Evolutionary conservation across 2,113 vertebrate species (phyloP), one percentile per base, ranked within the genome.

Genomic region (Labrus mixtus): DNA sequence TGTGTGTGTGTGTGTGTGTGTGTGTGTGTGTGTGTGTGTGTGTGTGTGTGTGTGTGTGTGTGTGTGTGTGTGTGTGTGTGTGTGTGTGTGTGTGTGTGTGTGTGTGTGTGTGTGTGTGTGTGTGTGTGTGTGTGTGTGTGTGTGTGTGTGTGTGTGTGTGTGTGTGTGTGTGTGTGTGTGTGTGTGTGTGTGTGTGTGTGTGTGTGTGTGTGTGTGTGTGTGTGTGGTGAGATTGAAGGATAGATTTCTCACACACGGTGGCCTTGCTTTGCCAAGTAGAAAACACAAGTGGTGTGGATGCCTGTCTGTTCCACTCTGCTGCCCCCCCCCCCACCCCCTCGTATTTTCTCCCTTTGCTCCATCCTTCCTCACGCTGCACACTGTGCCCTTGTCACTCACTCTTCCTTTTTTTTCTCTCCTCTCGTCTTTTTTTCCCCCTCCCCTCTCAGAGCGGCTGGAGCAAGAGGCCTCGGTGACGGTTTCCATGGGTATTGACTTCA

Each of bases 401-500:
- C 64, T 76, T 80, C 76, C 75, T 39, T 39, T 66, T 64, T 55
- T 51, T 51, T 74, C 55, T 51, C 56, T 74, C 55, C 73, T 48
- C 60, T 53, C 15, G 4, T 46, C 59, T 48, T 53, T 57, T 66
- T 13, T 69, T 67, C 25, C 37, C 67, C 58, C 55, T 55, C 48
- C 63, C 70, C 84, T 80, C 87, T 78, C 94, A 99, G 98, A 96
- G 70, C 95, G 88, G 73, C 95, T 99, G 87, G 95, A 97, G 88
- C 95, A 96, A 73, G 95, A 92, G 83, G 94, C 92, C 88, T 97
- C 96, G 16, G 82, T 96, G 87, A 96, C 95, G 0, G 95, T 96
- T 81, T 94, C 97, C 83, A 71, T 99, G 94, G 97, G 97, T 79
- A 95, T 98, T 62, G 96, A 99, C 95, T 99, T 99, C 90, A 97